Base-by-base conservation (phyloP, 2,888 invertebrate species). In the Aquatica leii region DNA sequence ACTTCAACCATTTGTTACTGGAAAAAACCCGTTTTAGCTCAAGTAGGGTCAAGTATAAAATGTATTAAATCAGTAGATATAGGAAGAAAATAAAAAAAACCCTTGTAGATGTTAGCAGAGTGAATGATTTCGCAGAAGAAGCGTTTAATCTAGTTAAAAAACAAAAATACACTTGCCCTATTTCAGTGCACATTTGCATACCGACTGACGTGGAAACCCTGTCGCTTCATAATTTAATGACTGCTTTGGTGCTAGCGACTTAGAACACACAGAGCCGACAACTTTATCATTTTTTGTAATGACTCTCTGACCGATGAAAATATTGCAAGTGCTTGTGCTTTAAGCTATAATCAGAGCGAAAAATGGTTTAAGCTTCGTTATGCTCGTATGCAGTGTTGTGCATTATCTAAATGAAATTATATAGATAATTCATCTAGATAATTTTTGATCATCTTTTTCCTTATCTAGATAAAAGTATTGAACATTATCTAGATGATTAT, bases 191-290 rank as follows among this genome's bases (percentile, higher is more conserved):
- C n/a, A n/a, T n/a, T 4, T 12, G 14, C 14, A 12, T 40, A 2
- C 40, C 40, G 14, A 40, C 14, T 14, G n/a, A n/a, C n/a, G n/a
- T n/a, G n/a, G n/a, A n/a, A 40, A 2, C 2, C 14, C 34, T 6
- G n/a, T 40, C 40, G 14, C n/a, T 40, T 4, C 40, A 40, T 40
- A 40, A 40, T 40, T 40, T 40, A 40, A 40, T 40, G 40, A 40
- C 40, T 12, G 2, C 5, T 12, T 6, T 40, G n/a, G 14, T 40
- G n/a, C 12, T 14, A 40, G 40, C n/a, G 40, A n/a, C 40, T 40
- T n/a, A n/a, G n/a, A n/a, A n/a, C n/a, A 17, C 37, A 43, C 8
- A 43, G 12, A 8, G n/a, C 41, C n/a, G 41, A 43, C 41, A 12
- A 8, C 8, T 43, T 15, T 14, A 43, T 43, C 14, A 43, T 8